phyloP scores from a whole-genome alignment of 2,113 vertebrate species.

The Calyptomena viridis region DNA sequence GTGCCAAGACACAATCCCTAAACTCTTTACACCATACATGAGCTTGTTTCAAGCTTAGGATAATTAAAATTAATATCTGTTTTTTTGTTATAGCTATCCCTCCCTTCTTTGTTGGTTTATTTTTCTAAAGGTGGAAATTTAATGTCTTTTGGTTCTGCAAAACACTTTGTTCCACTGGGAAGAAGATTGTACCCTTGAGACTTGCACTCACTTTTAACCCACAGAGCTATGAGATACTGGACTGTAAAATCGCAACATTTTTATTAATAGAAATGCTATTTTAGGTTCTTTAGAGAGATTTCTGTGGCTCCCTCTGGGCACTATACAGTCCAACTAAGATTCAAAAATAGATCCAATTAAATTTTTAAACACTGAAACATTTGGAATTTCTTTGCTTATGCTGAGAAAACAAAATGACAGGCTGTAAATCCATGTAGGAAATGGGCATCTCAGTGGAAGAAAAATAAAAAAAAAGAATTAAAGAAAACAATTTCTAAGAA shows the following conservation, averaged over 20 bases:
- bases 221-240: neutral
- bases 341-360: constrained; percentile 4
- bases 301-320: neutral
- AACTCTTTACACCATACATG: neutral
- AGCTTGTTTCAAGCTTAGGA: neutral
- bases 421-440: neutral
- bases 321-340: neutral
- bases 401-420: neutral
- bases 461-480: neutral
- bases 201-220: neutral
- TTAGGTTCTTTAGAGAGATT: constrained; percentile 6
- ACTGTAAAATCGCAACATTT: constrained; percentile 17
- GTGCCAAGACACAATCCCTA: neutral
- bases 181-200: neutral
- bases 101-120: neutral
- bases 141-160: neutral
- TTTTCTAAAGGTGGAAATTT: neutral
- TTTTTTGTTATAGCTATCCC: neutral
- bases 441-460: neutral
- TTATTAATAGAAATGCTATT: constrained; percentile 53
- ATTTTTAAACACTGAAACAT: neutral
- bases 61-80: neutral
- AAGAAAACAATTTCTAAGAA: neutral
- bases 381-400: neutral
- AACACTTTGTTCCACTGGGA: neutral